Conservation (phyloP, 2,888 invertebrate genomes). For the Pollenia angustigena region DNA sequence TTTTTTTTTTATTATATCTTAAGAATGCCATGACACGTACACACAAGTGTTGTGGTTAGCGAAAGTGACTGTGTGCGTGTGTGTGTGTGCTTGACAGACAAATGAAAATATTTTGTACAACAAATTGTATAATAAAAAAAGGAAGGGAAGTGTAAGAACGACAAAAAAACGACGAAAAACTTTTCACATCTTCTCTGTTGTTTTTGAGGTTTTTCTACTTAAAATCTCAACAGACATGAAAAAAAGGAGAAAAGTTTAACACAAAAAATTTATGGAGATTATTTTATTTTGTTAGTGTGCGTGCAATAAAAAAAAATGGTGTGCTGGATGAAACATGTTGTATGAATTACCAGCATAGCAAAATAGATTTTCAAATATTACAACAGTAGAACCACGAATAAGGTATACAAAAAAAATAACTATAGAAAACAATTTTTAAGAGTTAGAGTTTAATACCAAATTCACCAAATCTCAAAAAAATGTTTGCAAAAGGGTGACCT, state of each 20-base stretch:
- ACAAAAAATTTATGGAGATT: constrained; percentile 16
- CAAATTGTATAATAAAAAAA: constrained; percentile 26
- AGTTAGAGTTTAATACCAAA: too few relatives aligned
- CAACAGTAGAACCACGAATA: not conserved
- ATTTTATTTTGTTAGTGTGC: constrained; percentile 3
- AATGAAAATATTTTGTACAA: constrained; percentile 28
- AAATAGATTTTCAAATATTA: not conserved
- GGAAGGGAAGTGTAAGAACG: not conserved
- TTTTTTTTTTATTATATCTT: not conserved
- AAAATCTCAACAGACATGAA: constrained; percentile 53
- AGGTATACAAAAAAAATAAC: not conserved
- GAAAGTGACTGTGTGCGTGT: not conserved
- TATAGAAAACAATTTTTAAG: too few relatives aligned
- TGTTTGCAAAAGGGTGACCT: too few relatives aligned
- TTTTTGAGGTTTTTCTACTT: constrained; percentile 39
- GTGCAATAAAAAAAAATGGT: constrained; percentile 10
- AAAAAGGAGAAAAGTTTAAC: constrained; percentile 1
- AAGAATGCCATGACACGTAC: constrained; percentile 51
- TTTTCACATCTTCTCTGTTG: not conserved
- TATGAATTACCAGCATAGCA: constrained; percentile 20
- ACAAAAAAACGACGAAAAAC: constrained; percentile 7
- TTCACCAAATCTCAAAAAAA: too few relatives aligned
- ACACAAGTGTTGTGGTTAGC: not conserved
- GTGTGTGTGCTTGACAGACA: constrained; percentile 42
- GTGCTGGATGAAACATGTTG: not conserved